Evolutionary conservation across 2,797 vertebrate genomes (phyloP), one percentile per base, ranked within the genome.

Genomic region (Parotocinclus haroldoi): DNA sequence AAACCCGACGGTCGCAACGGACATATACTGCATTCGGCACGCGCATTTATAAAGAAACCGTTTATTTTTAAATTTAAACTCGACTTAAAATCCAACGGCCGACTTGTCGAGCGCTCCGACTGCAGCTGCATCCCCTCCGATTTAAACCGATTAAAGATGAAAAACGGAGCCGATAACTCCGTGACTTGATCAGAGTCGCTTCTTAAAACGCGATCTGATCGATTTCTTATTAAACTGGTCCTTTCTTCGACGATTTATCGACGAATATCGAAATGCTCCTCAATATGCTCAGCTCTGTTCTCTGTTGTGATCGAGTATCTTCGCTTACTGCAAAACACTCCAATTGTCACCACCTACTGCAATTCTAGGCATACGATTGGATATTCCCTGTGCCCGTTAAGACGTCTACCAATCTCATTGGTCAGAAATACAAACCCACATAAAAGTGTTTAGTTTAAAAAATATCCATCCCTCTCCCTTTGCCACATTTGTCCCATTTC

Each of bases 81-180:
- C 68, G 86, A 87, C 78, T 88, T 87, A 74, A 85, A 80, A 84
- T 81, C 83, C 84, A 82, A 55, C 78, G 83, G 81, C 73, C 74
- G 82, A 63, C 76, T 82, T 76, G 83, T 7, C 40, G 40, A 42
- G 40, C 40, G 77, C 71, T 84, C 79, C 78, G 74, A 82, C 84
- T 85, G 85, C 83, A 84, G 90, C 87, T 82, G 87, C 89, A 91
- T 91, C 89, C 87, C 79, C 39, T 74, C 60, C 60, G 51, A 58
- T 63, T 73, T 10, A 0, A 18, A 46, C 18, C 58, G 36, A 9
- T 10, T 36, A 7, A 52, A 12, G 40, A 1, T 10, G 37, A 14
- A 11, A 42, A 50, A 38, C 36, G 39, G 12, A 42, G 13, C 0
- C 49, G 12, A 27, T 11, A 66, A 61, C 69, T 52, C 82, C 82